Evolutionary conservation across 2,888 invertebrate species (phyloP).

Genomic region (Neelides folsomi): DNA sequence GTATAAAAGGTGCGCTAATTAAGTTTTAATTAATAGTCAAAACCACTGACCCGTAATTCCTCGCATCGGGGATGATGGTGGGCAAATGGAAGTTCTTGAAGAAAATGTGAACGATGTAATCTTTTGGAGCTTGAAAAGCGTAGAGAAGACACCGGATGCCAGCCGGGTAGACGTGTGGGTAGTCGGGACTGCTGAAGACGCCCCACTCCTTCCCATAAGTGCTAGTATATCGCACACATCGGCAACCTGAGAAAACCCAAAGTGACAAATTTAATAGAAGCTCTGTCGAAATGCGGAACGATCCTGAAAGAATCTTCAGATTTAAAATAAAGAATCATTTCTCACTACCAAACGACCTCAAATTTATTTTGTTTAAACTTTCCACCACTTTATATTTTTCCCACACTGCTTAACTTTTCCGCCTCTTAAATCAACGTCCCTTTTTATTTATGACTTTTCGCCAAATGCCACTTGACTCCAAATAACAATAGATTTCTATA

Average conservation of each 20-base stretch:
- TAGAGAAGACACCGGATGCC: constrained; percentile 68
- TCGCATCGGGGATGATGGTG: constrained; percentile 37
- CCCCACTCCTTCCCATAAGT: constrained; percentile 65
- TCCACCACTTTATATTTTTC: no score
- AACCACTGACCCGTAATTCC: constrained; percentile 53
- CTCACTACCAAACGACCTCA: no score
- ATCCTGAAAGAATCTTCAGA: no score
- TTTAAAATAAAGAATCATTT: no score
- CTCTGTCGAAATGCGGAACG: no score
- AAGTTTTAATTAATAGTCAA: neutral
- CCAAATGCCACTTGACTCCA: no score
- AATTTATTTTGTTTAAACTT: no score
- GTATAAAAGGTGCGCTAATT: neutral
- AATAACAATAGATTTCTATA: no score
- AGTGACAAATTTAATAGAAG: neutral
- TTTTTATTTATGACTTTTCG: no score
- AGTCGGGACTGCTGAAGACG: constrained; percentile 70
- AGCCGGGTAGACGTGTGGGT: constrained; percentile 58
- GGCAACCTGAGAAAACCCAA: constrained; percentile 51
- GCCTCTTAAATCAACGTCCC: no score
- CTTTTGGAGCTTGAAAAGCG: constrained; percentile 62
- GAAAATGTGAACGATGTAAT: constrained; percentile 67
- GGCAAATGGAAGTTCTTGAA: constrained; percentile 67
- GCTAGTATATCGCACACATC: constrained; percentile 66
- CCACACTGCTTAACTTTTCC: no score